Conservation (phyloP, 2,113 vertebrate species). For the Callocephalon fimbriatum region DNA sequence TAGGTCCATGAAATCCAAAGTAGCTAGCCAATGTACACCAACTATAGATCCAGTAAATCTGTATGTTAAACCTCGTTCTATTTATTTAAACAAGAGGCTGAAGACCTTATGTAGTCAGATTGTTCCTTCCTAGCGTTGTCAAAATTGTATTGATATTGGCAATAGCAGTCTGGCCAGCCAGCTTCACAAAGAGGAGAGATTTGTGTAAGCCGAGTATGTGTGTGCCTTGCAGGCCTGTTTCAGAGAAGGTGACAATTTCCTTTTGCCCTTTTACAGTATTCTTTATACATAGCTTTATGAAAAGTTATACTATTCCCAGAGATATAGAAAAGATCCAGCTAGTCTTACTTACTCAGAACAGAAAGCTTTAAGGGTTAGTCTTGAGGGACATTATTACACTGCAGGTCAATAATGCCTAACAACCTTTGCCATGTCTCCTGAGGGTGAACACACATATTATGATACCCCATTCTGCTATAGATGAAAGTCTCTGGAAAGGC, state of each 20-base stretch:
- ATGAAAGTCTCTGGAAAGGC: conserved; percentile 64
- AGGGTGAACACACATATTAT: conserved; percentile 61
- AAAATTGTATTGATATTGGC: background rate
- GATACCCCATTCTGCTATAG: conserved; percentile 28
- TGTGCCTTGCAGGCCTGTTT: conserved; percentile 38
- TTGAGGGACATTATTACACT: conserved; percentile 68
- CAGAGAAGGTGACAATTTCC: conserved; percentile 57
- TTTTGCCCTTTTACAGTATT: conserved; percentile 67
- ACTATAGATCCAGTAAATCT: background rate
- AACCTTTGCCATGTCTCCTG: conserved; percentile 66
- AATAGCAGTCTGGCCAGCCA: background rate
- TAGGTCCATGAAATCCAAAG: background rate
- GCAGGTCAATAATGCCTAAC: conserved; percentile 72
- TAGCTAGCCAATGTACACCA: background rate
- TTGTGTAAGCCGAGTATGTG: conserved; percentile 23
- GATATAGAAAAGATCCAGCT: conserved; percentile 62
- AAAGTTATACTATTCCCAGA: conserved; percentile 71
- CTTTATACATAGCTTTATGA: conserved; percentile 62
- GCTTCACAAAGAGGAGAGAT: background rate
- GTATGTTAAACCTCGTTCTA: background rate
- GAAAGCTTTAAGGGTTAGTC: conserved; percentile 78
- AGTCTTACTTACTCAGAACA: conserved; percentile 60
- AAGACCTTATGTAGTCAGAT: background rate
- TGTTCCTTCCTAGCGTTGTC: background rate
- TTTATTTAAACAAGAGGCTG: background rate